Evolutionary conservation across 2,888 invertebrate genomes (phyloP), one percentile per base, ranked within the genome.

Genomic region (Sisyra terminalis): DNA sequence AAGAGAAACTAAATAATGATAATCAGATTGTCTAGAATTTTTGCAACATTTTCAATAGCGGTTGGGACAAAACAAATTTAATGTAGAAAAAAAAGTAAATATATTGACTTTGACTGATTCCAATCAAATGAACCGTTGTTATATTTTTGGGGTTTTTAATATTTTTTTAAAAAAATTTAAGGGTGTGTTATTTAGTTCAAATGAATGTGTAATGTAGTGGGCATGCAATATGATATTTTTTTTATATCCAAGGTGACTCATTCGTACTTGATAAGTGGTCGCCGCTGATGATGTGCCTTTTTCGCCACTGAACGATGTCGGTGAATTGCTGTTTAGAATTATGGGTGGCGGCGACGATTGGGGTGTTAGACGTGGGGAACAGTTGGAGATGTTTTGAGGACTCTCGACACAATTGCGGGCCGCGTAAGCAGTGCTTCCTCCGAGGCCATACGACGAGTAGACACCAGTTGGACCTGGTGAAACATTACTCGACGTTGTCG

Each of bases 361-460:
- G 13, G 69, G 69, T 31, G 69, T 66, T 48, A 63, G 49, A 43
- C 64, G 61, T 17, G 68, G 67, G 18, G 69, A 65, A 9, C 51
- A 54, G 24, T 24, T 24, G 30, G 54, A 51, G 15, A 52, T 52
- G 46, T 56, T 57, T 40, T 57, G 56, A 7, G 59, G 56, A 45
- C 67, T 65, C 42, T 57, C 59, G 3, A 55, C 53, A 30, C 53
- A 48, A 31, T 43, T 46, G 31, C 55, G 50, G 24, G 49, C 52
- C 18, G 51, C 47, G 34, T 49, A 49, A 29, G 50, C 42, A 16
- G 56, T 50, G 16, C 18, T n/a, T 14, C 37, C 37, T 17, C 37
- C 37, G 4, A 18, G 37, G 3, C 37, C 37, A 49, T 56, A 63
- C 37, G 61, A 57, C 49, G 57, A 61, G 49, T 61, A 57, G 15